Conservation (phyloP, 2,888 invertebrate species). For the Tethea ocularis region DNA sequence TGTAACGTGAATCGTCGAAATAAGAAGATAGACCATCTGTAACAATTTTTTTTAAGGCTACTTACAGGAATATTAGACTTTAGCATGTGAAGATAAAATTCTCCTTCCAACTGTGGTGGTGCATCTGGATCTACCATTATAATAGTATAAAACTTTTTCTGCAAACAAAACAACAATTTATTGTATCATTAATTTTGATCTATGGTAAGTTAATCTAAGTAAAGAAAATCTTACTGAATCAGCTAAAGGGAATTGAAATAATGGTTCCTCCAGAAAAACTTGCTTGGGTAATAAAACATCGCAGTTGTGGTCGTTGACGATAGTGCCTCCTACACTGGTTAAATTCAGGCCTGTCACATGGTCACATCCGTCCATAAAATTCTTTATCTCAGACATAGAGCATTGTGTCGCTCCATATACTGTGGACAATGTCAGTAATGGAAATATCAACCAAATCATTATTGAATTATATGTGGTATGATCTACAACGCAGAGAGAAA, state of each 20-base stretch:
- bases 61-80: conserved; percentile 79
- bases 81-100: conserved; percentile 78
- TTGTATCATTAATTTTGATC: background rate
- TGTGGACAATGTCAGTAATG: conserved; percentile 27
- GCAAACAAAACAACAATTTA: conserved; percentile 32
- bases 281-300: conserved; percentile 74
- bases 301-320: conserved; percentile 77
- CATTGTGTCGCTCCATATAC: conserved; percentile 48
- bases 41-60: conserved; percentile 14
- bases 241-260: conserved; percentile 65
- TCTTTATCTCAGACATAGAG: conserved; percentile 61
- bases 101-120: conserved; percentile 69
- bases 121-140: conserved; percentile 79
- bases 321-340: conserved; percentile 71
- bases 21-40: too few species aligned
- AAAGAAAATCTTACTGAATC: conserved; percentile 55
- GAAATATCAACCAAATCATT: conserved; percentile 21
- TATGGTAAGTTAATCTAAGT: background rate
- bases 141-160: conserved; percentile 79
- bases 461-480: conserved; percentile 5
- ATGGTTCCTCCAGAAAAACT: conserved; percentile 74
- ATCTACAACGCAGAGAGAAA: background rate
- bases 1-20: too few species aligned
- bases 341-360: conserved; percentile 67
- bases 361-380: conserved; percentile 71